Conservation (phyloP, 1,140 invertebrate genomes). For the Chlorops oryzae region DNA sequence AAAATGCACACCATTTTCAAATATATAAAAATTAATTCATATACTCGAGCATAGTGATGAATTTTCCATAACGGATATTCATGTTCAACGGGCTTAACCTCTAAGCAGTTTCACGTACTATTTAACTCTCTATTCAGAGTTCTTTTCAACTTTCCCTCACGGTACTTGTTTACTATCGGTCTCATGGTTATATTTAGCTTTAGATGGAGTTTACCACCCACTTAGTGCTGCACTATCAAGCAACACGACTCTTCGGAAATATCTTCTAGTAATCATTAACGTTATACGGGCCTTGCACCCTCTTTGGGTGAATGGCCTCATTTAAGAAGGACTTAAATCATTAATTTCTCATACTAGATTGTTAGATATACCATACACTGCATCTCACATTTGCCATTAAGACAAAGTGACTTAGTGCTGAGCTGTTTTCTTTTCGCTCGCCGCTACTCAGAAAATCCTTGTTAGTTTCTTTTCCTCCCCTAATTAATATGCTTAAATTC, state of each 20-base stretch:
- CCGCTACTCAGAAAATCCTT: conserved; percentile 80
- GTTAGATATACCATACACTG: conserved; percentile 25
- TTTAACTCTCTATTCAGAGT: conserved; percentile 80
- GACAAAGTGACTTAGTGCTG: conserved; percentile 25
- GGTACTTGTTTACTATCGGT: conserved; percentile 57
- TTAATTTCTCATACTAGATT: conserved; percentile 41
- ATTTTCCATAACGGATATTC: conserved; percentile 25
- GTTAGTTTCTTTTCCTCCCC: conserved; percentile 84
- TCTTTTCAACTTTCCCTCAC: conserved; percentile 67
- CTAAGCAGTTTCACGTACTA: conserved; percentile 40
- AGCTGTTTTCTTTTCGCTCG: conserved; percentile 65
- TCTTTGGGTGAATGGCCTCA: conserved; percentile 53
- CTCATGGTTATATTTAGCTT: conserved; percentile 22
- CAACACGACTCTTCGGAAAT: conserved; percentile 62
- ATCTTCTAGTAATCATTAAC: conserved; percentile 51
- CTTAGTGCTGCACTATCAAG: conserved; percentile 76
- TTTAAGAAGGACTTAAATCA: conserved; percentile 31
- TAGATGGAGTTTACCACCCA: conserved; percentile 51
- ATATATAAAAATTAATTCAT: conserved; percentile 17
- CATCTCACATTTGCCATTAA: conserved; percentile 25
- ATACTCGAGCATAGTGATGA: conserved; percentile 24
- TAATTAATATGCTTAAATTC: conserved; percentile 51
- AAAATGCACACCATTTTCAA: conserved; percentile 18
- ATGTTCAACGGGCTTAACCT: conserved; percentile 24
- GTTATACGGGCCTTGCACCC: conserved; percentile 65